A percentile compares a stretch with the other conserved stretches of the same genome.
These are phyloP conservation scores for Drosophila rubida DNA, from an alignment of 2,888 invertebrate genomes.

Conservation along the genomic window DNA sequence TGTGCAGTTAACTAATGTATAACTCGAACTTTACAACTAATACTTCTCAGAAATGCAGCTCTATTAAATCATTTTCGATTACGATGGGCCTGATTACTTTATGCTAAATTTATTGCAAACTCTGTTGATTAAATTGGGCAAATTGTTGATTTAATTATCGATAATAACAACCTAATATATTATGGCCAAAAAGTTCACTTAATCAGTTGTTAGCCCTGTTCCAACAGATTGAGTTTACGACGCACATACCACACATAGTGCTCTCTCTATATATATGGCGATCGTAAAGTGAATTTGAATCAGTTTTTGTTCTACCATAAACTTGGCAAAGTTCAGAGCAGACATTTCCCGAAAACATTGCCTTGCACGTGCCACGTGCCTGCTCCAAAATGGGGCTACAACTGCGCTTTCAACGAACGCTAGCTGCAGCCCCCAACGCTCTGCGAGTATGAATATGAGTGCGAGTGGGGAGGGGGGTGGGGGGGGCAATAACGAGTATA, in stretches of 20 bases:
- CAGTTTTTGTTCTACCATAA: constrained; percentile 10
- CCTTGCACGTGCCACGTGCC: constrained; percentile 68
- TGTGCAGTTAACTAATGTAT: too few relatives aligned
- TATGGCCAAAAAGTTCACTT: neutral
- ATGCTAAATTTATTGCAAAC: too few relatives aligned
- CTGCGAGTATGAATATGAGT: constrained; percentile 4
- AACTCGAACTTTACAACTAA: too few relatives aligned
- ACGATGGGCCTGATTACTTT: too few relatives aligned
- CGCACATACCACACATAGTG: too few relatives aligned
- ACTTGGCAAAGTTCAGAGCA: constrained; percentile 30
- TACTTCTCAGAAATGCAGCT: too few relatives aligned
- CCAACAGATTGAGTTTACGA: neutral
- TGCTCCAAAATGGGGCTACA: constrained; percentile 17
- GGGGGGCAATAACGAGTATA: constrained; percentile 37
- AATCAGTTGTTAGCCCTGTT: constrained; percentile 9
- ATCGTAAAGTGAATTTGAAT: constrained; percentile 15
- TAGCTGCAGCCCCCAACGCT: constrained; percentile 13
- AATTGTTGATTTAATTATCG: constrained; percentile 4
- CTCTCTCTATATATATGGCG: neutral
- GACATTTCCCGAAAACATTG: constrained; percentile 10
- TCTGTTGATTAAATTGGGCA: neutral
- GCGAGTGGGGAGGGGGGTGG: too few relatives aligned
- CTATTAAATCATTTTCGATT: too few relatives aligned
- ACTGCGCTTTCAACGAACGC: constrained; percentile 17
- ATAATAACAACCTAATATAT: neutral